A percentile compares a stretch with the other conserved stretches of the same genome.
Conservation (phyloP, 2,888 invertebrate genomes). For the Xanthia togata region DNA sequence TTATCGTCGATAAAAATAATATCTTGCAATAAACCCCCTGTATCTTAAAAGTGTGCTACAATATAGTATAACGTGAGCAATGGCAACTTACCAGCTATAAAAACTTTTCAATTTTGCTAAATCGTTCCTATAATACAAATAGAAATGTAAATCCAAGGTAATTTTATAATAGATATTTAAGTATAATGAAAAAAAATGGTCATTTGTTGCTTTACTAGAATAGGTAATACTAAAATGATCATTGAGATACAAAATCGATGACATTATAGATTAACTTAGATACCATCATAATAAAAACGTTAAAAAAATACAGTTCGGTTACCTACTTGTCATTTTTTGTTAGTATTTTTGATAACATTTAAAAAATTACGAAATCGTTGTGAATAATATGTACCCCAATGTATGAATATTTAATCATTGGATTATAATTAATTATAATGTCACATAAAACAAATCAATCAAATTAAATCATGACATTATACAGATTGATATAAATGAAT, state of each 20-base stretch:
- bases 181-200: too few species aligned
- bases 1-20: constrained; percentile 17
- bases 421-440: neutral
- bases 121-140: too few species aligned
- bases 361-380: neutral
- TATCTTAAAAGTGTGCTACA: neutral
- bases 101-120: neutral
- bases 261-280: too few species aligned
- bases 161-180: neutral
- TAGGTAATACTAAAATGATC: too few species aligned
- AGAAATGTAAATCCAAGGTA: neutral
- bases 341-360: neutral
- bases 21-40: constrained; percentile 12
- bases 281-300: neutral
- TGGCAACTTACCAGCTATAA: neutral
- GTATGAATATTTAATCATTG: constrained; percentile 4
- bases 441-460: neutral
- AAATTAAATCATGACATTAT: neutral
- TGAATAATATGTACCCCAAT: neutral
- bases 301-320: neutral
- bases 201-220: neutral
- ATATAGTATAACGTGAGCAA: neutral
- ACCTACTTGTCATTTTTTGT: neutral
- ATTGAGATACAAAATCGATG: too few species aligned
- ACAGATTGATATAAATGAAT: neutral